A percentile compares a stretch with the other conserved stretches of the same genome.
Evolutionary conservation across 2,888 invertebrate genomes (phyloP).

Genomic region (Crematogaster levior): DNA sequence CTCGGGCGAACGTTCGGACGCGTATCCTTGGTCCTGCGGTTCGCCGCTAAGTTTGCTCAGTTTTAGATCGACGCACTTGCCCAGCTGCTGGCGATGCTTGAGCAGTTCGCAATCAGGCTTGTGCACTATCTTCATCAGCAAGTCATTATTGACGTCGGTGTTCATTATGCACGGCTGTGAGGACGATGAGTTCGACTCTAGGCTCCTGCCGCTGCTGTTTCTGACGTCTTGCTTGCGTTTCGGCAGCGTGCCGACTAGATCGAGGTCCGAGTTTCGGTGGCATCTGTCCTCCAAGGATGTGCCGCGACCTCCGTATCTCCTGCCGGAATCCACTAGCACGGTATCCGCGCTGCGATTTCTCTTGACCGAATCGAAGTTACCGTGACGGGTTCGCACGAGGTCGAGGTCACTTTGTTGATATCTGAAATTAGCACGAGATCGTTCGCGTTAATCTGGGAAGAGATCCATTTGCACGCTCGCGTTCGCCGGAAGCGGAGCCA

Average conservation of each 20-base stretch:
- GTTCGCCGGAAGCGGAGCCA: not conserved
- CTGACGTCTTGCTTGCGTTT: slow-evolving; percentile 74
- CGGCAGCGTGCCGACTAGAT: slow-evolving; percentile 81
- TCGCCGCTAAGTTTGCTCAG: slow-evolving; percentile 80
- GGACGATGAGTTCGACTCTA: slow-evolving; percentile 65
- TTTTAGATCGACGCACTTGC: slow-evolving; percentile 77
- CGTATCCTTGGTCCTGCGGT: slow-evolving; percentile 90
- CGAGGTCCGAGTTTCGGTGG: slow-evolving; percentile 78
- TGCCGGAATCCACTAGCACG: slow-evolving; percentile 63
- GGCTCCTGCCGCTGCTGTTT: slow-evolving; percentile 59
- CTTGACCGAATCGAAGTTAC: slow-evolving; percentile 78
- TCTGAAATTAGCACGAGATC: slow-evolving; percentile 63
- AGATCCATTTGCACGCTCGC: not conserved
- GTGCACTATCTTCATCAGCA: slow-evolving; percentile 80
- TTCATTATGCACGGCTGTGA: slow-evolving; percentile 60
- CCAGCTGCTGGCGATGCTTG: slow-evolving; percentile 78
- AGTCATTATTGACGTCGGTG: slow-evolving; percentile 63
- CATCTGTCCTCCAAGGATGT: slow-evolving; percentile 74
- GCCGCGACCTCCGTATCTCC: slow-evolving; percentile 64
- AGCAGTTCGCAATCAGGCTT: slow-evolving; percentile 82
- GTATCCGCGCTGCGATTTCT: slow-evolving; percentile 76
- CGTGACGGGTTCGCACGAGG: slow-evolving; percentile 80
- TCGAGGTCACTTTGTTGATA: slow-evolving; percentile 83
- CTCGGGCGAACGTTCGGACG: slow-evolving; percentile 92
- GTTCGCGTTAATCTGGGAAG: slow-evolving; percentile 13